phyloP scores from a whole-genome alignment of 2,888 invertebrate genomes.

The Nomada hirtipes region DNA sequence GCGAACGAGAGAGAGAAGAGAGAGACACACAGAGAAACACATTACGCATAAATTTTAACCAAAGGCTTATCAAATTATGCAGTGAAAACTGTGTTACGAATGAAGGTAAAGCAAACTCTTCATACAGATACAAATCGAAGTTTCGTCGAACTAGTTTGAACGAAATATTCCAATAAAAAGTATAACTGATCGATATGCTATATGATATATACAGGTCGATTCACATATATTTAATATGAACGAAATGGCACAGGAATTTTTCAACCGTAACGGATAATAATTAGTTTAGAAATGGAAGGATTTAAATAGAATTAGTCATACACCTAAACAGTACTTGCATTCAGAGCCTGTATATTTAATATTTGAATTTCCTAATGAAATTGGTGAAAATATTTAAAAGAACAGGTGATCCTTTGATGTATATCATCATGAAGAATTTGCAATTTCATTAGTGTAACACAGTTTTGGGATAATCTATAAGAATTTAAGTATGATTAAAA shows the following conservation, averaged over 20 bases:
- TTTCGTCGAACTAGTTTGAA: neutral
- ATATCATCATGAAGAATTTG: conserved; percentile 16
- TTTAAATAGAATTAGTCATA: no score
- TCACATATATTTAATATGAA: no score
- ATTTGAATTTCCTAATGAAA: neutral
- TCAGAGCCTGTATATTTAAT: no score
- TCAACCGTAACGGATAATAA: no score
- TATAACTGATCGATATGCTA: no score
- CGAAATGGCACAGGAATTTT: no score
- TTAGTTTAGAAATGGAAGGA: no score
- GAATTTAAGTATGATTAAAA: conserved; percentile 18
- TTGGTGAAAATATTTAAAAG: neutral
- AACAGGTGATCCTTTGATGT: conserved; percentile 22
- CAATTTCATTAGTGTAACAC: conserved; percentile 35
- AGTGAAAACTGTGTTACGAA: conserved; percentile 49
- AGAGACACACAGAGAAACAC: conserved; percentile 84
- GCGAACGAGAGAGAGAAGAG: conserved; percentile 83
- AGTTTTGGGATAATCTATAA: conserved; percentile 33
- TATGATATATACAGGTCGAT: no score
- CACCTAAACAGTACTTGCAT: no score
- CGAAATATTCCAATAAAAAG: neutral
- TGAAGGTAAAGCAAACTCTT: conserved; percentile 18
- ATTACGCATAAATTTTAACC: conserved; percentile 77
- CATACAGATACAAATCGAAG: neutral
- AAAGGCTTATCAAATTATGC: conserved; percentile 64